Evolutionary conservation across 1,140 invertebrate genomes (phyloP), one percentile per base, ranked within the genome.

Genomic region (Ips nitidus): DNA sequence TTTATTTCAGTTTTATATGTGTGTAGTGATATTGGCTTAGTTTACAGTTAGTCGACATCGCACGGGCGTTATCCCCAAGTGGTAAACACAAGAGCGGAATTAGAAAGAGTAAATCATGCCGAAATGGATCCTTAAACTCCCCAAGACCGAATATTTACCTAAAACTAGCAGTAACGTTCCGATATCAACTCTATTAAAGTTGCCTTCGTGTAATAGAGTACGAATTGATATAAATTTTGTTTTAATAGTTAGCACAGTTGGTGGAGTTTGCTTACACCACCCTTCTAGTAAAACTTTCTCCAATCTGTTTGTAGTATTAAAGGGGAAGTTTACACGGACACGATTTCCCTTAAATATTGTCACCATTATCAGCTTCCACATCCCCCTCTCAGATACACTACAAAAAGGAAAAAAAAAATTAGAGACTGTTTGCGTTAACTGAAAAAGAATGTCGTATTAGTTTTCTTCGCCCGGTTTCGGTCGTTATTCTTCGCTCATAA

Each of bases 171-270:
- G 52, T 64, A 40, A n/a, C 50, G 41, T 64, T 64, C 53, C 61
- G 61, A 64, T 53, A 64, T 47, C 38, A 64, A 64, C 61, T 64
- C 61, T 64, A 64, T 64, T 64, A 64, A 64, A 64, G 61, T 64
- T 64, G 52, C 61, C 47, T 52, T 42, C 7, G 52, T 53, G 52
- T 64, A 64, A 64, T 64, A 64, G 61, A 64, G 41, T 64, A 64
- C 39, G 47, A 53, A 64, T 53, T 53, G 61, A 64, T 53, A 64
- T 64, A 64, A 64, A 64, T 64, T 64, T 64, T 64, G 61, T 64
- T 64, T 64, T 64, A 64, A 64, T 64, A 64, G 61, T 53, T 53
- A 38, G 39, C 47, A 37, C 52, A 53, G 52, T 64, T 64, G 52
- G 61, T 52, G 47, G 52, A 64, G 61, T 64, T 64, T 64, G 61